Percentiles rank a stretch among this genome's conserved stretches.
Conservation (phyloP, 2,888 invertebrate species). For the Eupsilia transversa region DNA sequence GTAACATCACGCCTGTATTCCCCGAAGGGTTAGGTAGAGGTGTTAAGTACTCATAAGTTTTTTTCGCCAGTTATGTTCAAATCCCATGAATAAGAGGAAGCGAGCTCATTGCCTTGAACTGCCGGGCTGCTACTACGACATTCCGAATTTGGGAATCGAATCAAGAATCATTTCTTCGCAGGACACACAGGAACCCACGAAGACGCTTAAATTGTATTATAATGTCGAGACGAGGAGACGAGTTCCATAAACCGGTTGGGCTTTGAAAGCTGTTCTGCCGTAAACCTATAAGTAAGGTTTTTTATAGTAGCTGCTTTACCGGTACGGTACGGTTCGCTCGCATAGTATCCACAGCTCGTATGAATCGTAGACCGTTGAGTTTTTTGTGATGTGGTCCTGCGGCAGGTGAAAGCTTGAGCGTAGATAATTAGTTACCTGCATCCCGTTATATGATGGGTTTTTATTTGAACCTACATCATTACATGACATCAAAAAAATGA, state of each 20-base stretch:
- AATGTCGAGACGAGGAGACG: slow-evolving; percentile 2
- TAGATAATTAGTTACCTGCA: neutral
- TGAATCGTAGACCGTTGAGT: neutral
- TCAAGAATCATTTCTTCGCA: neutral
- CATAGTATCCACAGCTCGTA: slow-evolving; percentile 12
- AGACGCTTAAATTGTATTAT: neutral
- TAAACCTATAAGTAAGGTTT: slow-evolving; percentile 23
- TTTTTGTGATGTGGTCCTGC: slow-evolving; percentile 23
- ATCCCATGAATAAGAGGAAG: neutral
- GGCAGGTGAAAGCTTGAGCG: neutral
- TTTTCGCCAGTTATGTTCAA: neutral
- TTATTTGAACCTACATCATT: neutral
- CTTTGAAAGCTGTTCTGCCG: slow-evolving; percentile 50
- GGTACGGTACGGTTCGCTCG: slow-evolving; percentile 6
- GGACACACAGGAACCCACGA: neutral
- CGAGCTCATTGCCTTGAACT: neutral
- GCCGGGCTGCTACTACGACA: neutral
- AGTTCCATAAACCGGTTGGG: slow-evolving; percentile 49
- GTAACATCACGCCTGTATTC: neutral
- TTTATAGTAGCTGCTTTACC: slow-evolving; percentile 39
- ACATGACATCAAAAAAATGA: neutral
- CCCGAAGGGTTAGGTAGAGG: neutral
- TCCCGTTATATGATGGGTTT: neutral
- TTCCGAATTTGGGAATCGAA: neutral
- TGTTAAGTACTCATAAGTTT: neutral